Conservation (phyloP, 2,113 vertebrate genomes). For the Taxidea taxus region DNA sequence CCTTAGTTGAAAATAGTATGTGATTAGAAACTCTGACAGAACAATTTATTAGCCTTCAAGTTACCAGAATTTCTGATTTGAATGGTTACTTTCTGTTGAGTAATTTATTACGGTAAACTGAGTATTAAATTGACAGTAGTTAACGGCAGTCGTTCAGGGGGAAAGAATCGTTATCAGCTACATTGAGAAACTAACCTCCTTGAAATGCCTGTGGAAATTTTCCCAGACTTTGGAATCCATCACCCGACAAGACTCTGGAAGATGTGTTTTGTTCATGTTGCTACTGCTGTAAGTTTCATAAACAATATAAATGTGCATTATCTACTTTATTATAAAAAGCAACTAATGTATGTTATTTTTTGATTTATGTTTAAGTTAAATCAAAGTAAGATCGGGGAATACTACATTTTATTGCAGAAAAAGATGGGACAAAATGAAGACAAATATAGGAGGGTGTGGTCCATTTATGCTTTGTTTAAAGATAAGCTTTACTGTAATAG, state of each 20-base stretch:
- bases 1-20: background rate
- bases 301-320: background rate
- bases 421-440: background rate
- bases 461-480: background rate
- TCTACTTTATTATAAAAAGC: background rate
- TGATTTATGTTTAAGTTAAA: background rate
- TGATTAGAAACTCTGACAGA: background rate
- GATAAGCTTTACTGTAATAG: background rate
- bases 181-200: conserved; percentile 30
- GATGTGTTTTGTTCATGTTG: background rate
- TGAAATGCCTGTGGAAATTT: conserved; percentile 35
- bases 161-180: background rate
- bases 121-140: background rate
- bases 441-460: background rate
- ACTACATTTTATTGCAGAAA: background rate
- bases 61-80: background rate
- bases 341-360: background rate
- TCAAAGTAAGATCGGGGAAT: background rate
- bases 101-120: background rate
- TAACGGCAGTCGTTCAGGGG: background rate
- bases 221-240: background rate
- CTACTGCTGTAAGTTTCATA: background rate
- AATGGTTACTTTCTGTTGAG: background rate
- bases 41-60: background rate
- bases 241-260: background rate